These are phyloP conservation scores for Conchocele bisecta DNA, from an alignment of 2,888 invertebrate species.

Conservation along the genomic window DNA sequence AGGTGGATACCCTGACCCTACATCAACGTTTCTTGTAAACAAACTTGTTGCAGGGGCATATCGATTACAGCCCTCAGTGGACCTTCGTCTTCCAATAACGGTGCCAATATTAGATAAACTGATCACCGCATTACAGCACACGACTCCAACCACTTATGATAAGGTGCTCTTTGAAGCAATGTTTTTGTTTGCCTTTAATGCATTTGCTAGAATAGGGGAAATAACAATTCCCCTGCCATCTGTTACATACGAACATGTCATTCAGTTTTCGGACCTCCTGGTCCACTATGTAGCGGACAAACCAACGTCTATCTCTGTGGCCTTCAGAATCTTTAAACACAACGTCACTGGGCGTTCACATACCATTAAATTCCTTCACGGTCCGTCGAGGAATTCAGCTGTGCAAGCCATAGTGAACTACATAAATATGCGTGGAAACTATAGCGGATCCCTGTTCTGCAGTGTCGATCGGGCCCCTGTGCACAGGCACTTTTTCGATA, in stretches of 20 bases:
- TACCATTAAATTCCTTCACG: too few species aligned
- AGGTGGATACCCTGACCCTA: background rate
- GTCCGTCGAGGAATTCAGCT: too few species aligned
- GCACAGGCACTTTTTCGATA: background rate
- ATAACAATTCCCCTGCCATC: too few species aligned
- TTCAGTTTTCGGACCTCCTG: too few species aligned
- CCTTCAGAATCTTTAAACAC: too few species aligned
- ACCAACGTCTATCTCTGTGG: too few species aligned
- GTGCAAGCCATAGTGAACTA: too few species aligned
- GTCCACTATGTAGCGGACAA: too few species aligned
- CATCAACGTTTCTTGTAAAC: constrained; percentile 16
- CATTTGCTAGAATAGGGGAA: constrained; percentile 24
- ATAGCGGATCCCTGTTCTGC: constrained; percentile 22
- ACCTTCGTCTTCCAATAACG: constrained; percentile 5
- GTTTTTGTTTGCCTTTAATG: constrained; percentile 18
- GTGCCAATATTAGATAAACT: constrained; percentile 5
- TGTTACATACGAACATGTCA: too few species aligned
- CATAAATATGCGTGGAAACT: too few species aligned
- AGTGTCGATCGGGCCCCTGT: background rate
- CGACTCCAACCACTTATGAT: background rate
- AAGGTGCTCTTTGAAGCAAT: constrained; percentile 5
- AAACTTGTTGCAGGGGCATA: constrained; percentile 16
- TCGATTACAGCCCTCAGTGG: background rate
- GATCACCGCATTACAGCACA: background rate
- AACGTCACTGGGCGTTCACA: too few species aligned